Percentiles rank a stretch among this genome's conserved stretches.
phyloP scores from a whole-genome alignment of 1,140 invertebrate species.

The Maconellicoccus hirsutus region DNA sequence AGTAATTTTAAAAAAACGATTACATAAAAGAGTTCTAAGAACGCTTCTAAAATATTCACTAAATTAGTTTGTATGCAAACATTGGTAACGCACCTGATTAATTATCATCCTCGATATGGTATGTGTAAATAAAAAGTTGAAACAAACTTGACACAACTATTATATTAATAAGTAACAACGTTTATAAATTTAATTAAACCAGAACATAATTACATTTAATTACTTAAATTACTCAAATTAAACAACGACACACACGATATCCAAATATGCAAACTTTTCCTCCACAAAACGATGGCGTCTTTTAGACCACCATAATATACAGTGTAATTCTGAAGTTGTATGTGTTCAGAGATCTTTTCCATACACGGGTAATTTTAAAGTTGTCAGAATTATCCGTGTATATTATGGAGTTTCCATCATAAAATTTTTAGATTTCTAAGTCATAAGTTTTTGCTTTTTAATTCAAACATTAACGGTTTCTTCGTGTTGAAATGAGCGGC shows the following conservation, averaged over 20 bases:
- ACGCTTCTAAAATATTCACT: too few relatives aligned
- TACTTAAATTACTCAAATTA: not conserved
- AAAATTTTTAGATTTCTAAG: too few relatives aligned
- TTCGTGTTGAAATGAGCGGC: too few relatives aligned
- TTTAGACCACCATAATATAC: not conserved
- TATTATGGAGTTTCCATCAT: too few relatives aligned
- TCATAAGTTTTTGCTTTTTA: too few relatives aligned
- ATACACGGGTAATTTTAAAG: too few relatives aligned
- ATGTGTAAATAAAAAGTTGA: not conserved
- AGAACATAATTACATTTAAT: not conserved
- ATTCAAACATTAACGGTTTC: too few relatives aligned
- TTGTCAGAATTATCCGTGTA: too few relatives aligned
- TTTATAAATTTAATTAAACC: not conserved
- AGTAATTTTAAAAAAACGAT: too few relatives aligned
- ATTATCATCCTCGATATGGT: not conserved
- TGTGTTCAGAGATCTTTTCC: not conserved
- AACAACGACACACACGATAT: not conserved
- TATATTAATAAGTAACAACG: not conserved
- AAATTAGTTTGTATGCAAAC: not conserved
- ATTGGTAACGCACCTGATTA: not conserved
- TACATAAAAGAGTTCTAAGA: too few relatives aligned
- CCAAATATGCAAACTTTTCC: not conserved
- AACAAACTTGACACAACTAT: not conserved
- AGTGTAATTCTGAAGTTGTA: not conserved
- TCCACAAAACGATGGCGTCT: not conserved